Evolutionary conservation across 2,797 vertebrate genomes (phyloP).

Genomic region (Alcedo atthis): DNA sequence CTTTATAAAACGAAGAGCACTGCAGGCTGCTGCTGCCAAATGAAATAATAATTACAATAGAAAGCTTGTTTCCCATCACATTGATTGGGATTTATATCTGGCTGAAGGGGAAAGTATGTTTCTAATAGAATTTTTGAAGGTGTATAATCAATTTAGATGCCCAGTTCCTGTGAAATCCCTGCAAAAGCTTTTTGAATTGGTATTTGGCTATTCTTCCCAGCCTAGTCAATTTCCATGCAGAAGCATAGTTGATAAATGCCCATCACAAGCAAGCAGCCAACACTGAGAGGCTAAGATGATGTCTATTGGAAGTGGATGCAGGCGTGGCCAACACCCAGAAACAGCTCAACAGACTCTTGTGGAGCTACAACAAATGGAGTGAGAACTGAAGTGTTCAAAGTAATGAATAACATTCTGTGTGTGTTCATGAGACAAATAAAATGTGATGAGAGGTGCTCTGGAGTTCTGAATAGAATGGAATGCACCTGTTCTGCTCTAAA

Average conservation of each 20-base stretch:
- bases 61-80: neutral
- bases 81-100: neutral
- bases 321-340: neutral
- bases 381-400: neutral
- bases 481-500: neutral
- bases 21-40: neutral
- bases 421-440: neutral
- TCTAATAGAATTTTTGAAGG: constrained; percentile 51
- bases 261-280: neutral
- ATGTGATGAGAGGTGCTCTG: neutral
- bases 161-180: constrained; percentile 19
- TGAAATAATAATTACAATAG: neutral
- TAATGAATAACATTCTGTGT: neutral
- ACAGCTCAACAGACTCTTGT: neutral
- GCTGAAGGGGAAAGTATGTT: constrained; percentile 19
- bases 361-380: neutral
- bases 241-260: constrained; percentile 16
- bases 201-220: neutral
- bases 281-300: neutral
- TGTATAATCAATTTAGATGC: constrained; percentile 51
- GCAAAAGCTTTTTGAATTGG: constrained; percentile 44
- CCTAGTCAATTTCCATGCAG: constrained; percentile 21
- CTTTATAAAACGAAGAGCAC: neutral
- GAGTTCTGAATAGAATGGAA: neutral
- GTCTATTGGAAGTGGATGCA: neutral